Percentiles rank a stretch among this genome's conserved stretches.
Evolutionary conservation across 2,797 vertebrate genomes (phyloP).

Genomic region (Enteromius unitaeniatus): DNA sequence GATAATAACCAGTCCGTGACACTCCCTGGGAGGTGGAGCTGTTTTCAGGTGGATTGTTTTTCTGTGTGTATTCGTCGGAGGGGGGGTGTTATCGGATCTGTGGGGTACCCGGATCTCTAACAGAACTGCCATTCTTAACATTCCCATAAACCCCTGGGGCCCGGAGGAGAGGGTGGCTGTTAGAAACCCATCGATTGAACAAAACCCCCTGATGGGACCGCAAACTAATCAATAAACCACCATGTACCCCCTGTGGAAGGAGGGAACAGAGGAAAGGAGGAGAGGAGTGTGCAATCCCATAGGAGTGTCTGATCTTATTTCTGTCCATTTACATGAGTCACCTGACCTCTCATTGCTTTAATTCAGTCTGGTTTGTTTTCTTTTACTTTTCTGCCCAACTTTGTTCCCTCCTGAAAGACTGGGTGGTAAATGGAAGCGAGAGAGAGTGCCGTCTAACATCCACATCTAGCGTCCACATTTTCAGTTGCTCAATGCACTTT

Average conservation of each 20-base stretch:
- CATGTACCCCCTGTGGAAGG: slow-evolving; percentile 63
- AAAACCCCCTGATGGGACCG: slow-evolving; percentile 69
- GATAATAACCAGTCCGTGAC: slow-evolving; percentile 38
- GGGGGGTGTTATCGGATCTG: slow-evolving; percentile 47
- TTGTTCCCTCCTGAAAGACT: neutral
- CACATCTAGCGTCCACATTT: neutral
- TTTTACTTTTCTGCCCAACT: slow-evolving; percentile 21
- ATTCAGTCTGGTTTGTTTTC: slow-evolving; percentile 49
- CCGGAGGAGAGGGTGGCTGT: slow-evolving; percentile 45
- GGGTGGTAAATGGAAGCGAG: neutral
- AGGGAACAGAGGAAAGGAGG: neutral
- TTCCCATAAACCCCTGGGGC: slow-evolving; percentile 51
- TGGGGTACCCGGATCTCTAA: slow-evolving; percentile 50
- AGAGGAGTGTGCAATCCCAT: slow-evolving; percentile 13
- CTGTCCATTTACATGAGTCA: slow-evolving; percentile 41
- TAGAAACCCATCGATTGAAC: slow-evolving; percentile 78
- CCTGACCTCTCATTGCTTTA: slow-evolving; percentile 29
- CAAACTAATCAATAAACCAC: slow-evolving; percentile 77
- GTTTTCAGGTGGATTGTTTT: slow-evolving; percentile 45
- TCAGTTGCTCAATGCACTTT: slow-evolving; percentile 58
- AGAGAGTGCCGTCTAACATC: slow-evolving; percentile 4
- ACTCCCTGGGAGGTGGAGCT: slow-evolving; percentile 20
- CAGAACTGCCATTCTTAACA: slow-evolving; percentile 33
- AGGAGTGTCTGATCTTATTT: slow-evolving; percentile 53
- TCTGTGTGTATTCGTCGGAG: neutral